A percentile compares a stretch with the other conserved stretches of the same genome.
phyloP scores from a whole-genome alignment of 2,797 vertebrate genomes.

The Lophotriccus pileatus region DNA sequence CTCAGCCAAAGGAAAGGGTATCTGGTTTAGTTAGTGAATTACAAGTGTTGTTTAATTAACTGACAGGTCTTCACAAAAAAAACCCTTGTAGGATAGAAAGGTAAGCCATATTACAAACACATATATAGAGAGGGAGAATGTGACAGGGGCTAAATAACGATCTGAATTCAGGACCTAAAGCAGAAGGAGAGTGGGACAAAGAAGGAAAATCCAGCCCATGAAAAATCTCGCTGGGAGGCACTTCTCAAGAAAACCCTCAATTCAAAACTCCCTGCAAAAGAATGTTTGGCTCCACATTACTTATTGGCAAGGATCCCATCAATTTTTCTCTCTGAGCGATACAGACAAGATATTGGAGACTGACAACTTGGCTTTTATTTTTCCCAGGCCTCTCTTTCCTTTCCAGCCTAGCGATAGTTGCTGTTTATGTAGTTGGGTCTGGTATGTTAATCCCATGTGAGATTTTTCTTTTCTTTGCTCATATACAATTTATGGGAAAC shows the following conservation, averaged over 20 bases:
- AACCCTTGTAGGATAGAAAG: fast-evolving
- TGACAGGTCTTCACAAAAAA: neutral
- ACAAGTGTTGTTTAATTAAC: neutral
- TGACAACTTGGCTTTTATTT: neutral
- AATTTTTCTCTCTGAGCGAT: neutral
- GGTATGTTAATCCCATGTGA: neutral
- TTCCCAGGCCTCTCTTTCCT: neutral
- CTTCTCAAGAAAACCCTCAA: neutral
- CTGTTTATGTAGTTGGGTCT: conserved; percentile 16
- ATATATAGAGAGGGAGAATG: neutral
- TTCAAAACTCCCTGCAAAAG: neutral
- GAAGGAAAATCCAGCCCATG: neutral
- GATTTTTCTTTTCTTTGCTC: conserved; percentile 1
- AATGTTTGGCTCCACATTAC: neutral
- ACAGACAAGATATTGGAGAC: neutral
- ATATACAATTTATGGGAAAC: neutral
- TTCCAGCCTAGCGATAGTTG: neutral
- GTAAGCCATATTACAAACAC: neutral
- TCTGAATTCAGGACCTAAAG: neutral
- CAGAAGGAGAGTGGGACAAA: neutral
- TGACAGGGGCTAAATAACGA: neutral
- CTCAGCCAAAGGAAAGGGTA: neutral
- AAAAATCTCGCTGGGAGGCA: neutral
- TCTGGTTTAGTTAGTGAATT: neutral
- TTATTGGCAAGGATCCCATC: neutral